Conservation (phyloP, 30 jellyfish, hydroid and myxozoan genomes). For the Mastigias papua region DNA sequence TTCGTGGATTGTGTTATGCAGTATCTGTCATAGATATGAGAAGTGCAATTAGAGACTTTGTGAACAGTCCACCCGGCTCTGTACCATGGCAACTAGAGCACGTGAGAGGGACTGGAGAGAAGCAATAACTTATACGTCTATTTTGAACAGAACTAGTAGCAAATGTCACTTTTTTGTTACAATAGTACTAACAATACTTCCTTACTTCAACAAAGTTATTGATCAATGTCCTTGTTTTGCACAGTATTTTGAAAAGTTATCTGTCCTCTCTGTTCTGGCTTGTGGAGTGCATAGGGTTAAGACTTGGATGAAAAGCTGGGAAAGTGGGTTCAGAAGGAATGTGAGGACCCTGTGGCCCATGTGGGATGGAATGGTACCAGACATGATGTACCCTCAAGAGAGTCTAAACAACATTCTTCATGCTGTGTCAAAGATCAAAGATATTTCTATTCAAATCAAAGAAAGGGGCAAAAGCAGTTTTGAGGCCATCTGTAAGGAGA, state of each 20-base stretch:
- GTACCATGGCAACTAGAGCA: constrained; percentile 64
- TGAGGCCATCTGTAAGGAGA: constrained; percentile 1
- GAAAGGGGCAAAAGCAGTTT: constrained; percentile 3
- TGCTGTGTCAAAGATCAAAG: constrained; percentile 15
- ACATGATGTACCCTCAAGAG: constrained; percentile 20
- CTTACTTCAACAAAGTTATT: no score
- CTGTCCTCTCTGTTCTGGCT: no score
- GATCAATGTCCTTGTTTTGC: no score
- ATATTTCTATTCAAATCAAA: background rate
- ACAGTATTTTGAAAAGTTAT: no score
- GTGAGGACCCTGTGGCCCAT: no score
- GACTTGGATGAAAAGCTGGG: no score
- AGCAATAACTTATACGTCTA: background rate
- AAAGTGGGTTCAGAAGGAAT: no score
- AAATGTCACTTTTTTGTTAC: no score
- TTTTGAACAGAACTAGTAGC: no score
- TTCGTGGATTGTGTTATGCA: constrained; percentile 7
- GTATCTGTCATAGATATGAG: constrained; percentile 34
- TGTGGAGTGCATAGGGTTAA: no score
- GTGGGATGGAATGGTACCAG: background rate
- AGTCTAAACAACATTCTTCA: constrained; percentile 1
- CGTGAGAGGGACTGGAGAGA: constrained; percentile 51
- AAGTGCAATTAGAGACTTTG: constrained; percentile 19
- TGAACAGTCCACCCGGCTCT: constrained; percentile 34
- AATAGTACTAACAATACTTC: no score